Evolutionary conservation across 2,888 invertebrate species (phyloP), one percentile per base, ranked within the genome.

Genomic region (Trilocha varians): DNA sequence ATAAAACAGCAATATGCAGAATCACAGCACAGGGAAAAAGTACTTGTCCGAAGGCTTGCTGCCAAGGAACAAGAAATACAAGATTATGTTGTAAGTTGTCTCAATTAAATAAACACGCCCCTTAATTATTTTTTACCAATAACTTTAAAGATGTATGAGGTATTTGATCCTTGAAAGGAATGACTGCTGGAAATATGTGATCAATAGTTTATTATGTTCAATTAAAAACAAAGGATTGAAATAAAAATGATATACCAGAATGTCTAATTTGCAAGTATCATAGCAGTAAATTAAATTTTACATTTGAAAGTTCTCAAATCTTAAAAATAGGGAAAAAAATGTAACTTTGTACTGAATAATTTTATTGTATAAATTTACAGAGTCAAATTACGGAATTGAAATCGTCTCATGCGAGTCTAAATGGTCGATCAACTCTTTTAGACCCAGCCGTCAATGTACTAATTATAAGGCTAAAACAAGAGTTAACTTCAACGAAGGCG

Each of bases 31-130:
- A 90, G 96, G 61, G 98, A 98, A 78, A 95, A 95, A 80, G 92
- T 97, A 51, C 90, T 98, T 57, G 93, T 97, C 57, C 92, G 97
- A 65, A 89, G 97, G 64, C 89, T 98, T 55, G 94, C 97, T 47
- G 93, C 95, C 52, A 98, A 98, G 84, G 98, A 98, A 73, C 97
- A 98, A 78, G 98, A 98, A 86, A 91, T 97, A 75, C 97, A 98
- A 82, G 97, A 98, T 85, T 96, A 94, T 87, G 92, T 94, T 87
- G 97, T 97, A 89, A 89, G 93, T 70, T 50, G 13, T 16, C 38
- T 38, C 6, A 36, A n/a, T n/a, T n/a, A n/a, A n/a, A n/a, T n/a
- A n/a, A n/a, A n/a, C n/a, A n/a, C n/a, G n/a, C n/a, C n/a, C n/a
- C n/a, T n/a, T n/a, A n/a, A n/a, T n/a, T n/a, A n/a, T n/a, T n/a